Conservation (phyloP, 2,888 invertebrate genomes). For the Tipula helvola region DNA sequence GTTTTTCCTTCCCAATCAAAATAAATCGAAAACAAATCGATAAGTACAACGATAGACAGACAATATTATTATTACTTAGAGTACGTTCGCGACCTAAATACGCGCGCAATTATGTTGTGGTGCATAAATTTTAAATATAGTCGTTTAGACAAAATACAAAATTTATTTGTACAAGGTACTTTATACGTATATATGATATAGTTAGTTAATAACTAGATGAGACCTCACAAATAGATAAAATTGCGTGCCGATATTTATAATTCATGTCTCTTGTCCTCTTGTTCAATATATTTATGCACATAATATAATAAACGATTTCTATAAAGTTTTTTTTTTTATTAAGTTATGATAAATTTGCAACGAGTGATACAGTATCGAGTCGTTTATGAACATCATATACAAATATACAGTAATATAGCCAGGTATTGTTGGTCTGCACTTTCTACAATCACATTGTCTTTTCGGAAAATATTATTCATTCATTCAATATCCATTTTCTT, state of each 20-base stretch:
- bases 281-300: not conserved
- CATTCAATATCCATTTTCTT: not conserved
- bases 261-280: not conserved
- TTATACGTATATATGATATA: too few relatives aligned
- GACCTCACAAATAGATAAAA: not conserved
- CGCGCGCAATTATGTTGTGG: not conserved
- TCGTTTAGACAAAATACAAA: not conserved
- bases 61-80: not conserved
- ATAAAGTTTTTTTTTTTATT: not conserved
- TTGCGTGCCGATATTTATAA: not conserved
- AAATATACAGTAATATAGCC: not conserved
- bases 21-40: not conserved
- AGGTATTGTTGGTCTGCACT: not conserved
- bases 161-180: not conserved
- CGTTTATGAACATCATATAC: not conserved
- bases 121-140: not conserved
- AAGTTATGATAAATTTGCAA: not conserved
- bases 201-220: not conserved
- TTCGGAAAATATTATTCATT: not conserved
- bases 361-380: not conserved
- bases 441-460: not conserved
- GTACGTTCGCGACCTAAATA: not conserved
- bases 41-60: not conserved
- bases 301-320: not conserved
- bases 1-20: not conserved